Base-by-base conservation (phyloP, 2,888 invertebrate species). In the Tetanocera ferruginea region DNA sequence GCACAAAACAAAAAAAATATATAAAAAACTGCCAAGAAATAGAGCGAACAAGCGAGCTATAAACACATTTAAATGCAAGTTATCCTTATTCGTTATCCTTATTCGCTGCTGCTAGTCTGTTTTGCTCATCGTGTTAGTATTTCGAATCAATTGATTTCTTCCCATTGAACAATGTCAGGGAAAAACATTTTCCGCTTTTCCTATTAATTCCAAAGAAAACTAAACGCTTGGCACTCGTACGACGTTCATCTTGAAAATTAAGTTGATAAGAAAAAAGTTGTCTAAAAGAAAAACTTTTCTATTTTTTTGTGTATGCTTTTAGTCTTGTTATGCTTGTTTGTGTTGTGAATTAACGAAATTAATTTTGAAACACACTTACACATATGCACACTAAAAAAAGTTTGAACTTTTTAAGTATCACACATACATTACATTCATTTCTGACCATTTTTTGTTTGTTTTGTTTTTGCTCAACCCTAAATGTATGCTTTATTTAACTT, bases 21-120 rank as follows among this genome's bases (percentile, higher is more conserved):
- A 8, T 28, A 31, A 55, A 55, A 55, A 55, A 19, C 3, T 52
- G n/a, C 2, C 1, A 52, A 5, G 57, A 55, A 28, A 23, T 1
- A 28, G 1, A 28, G 14, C 25, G 25, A 0, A 23, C 25, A 60
- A 28, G 23, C 23, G 28, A 23, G 57, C 57, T 19, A 72, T 19
- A 57, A 55, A 64, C 19, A 62, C 31, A 64, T 64, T 62, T 23
- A 74, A 52, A 66, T 62, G 64, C 74, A 74, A 64, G 74, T 74
- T 62, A 57, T 71, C 31, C 57, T 55, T 71, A 57, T 55, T 57
- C 71, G 43, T 71, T 57, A 72, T 19, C 23, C 72, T 11, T 72
- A 34, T 34, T 72, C 55, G 60, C 62, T 49, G 28, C 64, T 31
- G 4, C 23, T 9, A 3, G 31, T 28, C 17, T 17, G 25, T 28